Conservation (phyloP, 2,113 vertebrate genomes). For the Bubo bubo region DNA sequence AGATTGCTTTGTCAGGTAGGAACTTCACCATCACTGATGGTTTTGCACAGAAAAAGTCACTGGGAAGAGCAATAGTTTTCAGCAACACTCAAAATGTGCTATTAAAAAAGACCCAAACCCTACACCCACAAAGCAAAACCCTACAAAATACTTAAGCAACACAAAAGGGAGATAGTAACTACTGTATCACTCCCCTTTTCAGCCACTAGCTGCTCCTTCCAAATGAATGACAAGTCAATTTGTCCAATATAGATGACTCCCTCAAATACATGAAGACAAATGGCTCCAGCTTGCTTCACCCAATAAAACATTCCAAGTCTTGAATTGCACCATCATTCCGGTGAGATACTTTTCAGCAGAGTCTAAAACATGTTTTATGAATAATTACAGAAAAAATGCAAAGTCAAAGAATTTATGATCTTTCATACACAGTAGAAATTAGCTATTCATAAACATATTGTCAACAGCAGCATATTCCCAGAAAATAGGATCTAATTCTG, state of each 20-base stretch:
- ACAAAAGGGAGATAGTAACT: background rate
- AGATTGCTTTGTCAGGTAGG: background rate
- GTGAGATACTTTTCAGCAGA: background rate
- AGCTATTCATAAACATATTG: background rate
- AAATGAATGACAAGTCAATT: background rate
- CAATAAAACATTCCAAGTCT: background rate
- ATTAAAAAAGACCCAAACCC: background rate
- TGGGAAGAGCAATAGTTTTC: background rate
- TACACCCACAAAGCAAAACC: background rate
- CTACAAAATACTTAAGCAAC: background rate
- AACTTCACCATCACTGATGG: background rate
- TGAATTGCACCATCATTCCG: background rate
- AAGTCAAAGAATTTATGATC: background rate
- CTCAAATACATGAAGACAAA: background rate
- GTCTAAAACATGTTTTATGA: background rate
- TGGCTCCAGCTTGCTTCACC: background rate
- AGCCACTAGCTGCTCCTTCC: background rate
- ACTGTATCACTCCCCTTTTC: background rate
- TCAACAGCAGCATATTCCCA: background rate
- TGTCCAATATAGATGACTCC: background rate
- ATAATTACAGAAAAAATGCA: background rate
- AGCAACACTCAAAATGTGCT: background rate
- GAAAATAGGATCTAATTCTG: background rate
- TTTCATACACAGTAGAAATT: background rate
- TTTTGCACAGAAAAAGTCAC: background rate